Evolutionary conservation across 2,888 invertebrate species (phyloP), one percentile per base, ranked within the genome.

Genomic region (Sympetrum striolatum): DNA sequence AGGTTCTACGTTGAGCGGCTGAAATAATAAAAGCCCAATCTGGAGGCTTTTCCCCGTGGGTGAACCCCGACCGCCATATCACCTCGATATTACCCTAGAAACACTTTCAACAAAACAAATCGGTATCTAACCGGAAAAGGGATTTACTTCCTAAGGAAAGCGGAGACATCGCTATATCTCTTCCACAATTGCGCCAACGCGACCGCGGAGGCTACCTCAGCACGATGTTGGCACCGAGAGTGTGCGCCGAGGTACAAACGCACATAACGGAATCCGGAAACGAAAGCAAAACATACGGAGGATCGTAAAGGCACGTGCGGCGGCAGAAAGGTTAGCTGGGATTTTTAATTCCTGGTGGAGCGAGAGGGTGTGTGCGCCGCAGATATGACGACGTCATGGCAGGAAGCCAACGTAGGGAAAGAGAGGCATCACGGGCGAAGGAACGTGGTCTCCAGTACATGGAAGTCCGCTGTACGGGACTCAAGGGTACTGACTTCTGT

Each of bases 371-470:
- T 48, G 81, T 53, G 44, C 48, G 73, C 31, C 73, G 73, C 73
- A 31, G 31, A 73, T 73, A 73, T 73, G 73, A 73, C 73, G 82
- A 82, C 53, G 58, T 35, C 58, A 58, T 82, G 82, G 82, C 82
- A 82, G 58, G 35, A 82, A 82, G 82, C 82, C 82, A 82, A 25
- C 14, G 81, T 22, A 48, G 48, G 25, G n/a, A 48, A 25, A 35
- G 82, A 58, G 82, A 22, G 58, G 82, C 25, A 18, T 31, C 82
- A 53, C 82, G 82, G 53, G 82, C 58, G 35, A 58, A 60, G 25
- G 22, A 82, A 82, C 82, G 82, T 82, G 82, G 82, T 82, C 35
- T 58, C 53, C 31, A 44, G 81, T 37, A n/a, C 81, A 25, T 48
- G 80, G 79, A 35, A 31, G 79, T 79, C 79, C 31, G 15, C 79